Evolutionary conservation across 2,797 vertebrate species (phyloP).

Genomic region (Sebastes hubbsi): DNA sequence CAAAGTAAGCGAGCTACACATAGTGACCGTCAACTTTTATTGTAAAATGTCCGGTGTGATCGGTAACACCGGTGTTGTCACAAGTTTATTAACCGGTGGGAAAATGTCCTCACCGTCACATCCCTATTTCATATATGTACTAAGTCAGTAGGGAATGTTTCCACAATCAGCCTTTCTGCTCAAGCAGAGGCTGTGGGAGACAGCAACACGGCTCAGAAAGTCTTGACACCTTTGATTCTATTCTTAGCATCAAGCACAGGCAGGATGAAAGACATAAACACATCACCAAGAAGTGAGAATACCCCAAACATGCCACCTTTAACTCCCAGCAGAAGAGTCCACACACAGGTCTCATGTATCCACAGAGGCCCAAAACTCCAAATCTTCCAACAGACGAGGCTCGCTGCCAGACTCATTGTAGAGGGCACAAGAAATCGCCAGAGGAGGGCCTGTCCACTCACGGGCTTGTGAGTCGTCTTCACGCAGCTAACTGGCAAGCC

Average conservation of each 20-base stretch:
- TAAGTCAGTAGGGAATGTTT: neutral
- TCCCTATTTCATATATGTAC: neutral
- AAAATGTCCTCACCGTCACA: neutral
- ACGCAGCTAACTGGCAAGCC: constrained; percentile 51
- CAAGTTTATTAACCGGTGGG: too few species aligned
- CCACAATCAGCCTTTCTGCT: neutral
- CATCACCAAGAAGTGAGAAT: neutral
- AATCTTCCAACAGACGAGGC: constrained; percentile 21
- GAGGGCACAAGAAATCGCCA: constrained; percentile 23
- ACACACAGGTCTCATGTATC: neutral
- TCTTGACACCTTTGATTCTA: neutral
- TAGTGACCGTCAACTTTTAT: too few species aligned
- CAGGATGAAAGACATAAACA: neutral
- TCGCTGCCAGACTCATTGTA: constrained; percentile 21
- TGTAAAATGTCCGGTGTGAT: neutral
- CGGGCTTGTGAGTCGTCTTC: constrained; percentile 43
- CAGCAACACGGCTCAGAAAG: neutral
- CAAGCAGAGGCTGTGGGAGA: neutral
- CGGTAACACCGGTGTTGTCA: neutral
- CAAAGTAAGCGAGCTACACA: too few species aligned
- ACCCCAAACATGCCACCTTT: neutral
- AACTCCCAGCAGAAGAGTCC: neutral
- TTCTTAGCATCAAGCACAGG: neutral
- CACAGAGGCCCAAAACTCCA: neutral
- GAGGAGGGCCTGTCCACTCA: constrained; percentile 43